Evolutionary conservation across 2,888 invertebrate genomes (phyloP).

Genomic region (Parthenolecanium corni): DNA sequence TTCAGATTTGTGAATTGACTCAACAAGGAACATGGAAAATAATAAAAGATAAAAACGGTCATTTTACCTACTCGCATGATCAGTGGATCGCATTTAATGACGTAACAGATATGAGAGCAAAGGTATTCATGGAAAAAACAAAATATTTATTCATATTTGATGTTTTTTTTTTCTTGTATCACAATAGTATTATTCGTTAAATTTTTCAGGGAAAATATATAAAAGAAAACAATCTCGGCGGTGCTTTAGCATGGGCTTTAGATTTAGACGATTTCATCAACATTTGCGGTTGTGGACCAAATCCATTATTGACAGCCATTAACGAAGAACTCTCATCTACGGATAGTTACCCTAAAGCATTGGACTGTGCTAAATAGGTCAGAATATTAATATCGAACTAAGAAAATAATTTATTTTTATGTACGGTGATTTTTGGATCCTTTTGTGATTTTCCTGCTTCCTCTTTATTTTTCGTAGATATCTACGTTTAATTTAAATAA

Average conservation of each 20-base stretch:
- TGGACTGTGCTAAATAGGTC: too few relatives aligned
- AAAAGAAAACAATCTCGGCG: slow-evolving; percentile 16
- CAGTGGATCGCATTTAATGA: slow-evolving; percentile 76
- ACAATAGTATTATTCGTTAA: too few relatives aligned
- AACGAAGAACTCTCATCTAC: slow-evolving; percentile 10
- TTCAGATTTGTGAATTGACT: slow-evolving; percentile 24
- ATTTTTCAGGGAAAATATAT: slow-evolving; percentile 20
- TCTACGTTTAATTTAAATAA: too few relatives aligned
- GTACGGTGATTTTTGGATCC: too few relatives aligned
- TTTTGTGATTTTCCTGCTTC: too few relatives aligned
- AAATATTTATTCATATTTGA: too few relatives aligned
- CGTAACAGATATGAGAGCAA: slow-evolving; percentile 49
- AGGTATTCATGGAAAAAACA: slow-evolving; percentile 47
- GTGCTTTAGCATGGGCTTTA: slow-evolving; percentile 22
- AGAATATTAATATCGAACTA: too few relatives aligned
- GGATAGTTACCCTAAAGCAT: too few relatives aligned
- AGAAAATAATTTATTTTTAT: too few relatives aligned
- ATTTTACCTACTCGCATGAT: slow-evolving; percentile 40
- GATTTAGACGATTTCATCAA: slow-evolving; percentile 26
- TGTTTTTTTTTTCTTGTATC: not conserved
- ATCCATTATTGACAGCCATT: slow-evolving; percentile 12
- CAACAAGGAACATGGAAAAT: slow-evolving; percentile 17
- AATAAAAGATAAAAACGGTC: slow-evolving; percentile 19
- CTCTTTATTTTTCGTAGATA: too few relatives aligned
- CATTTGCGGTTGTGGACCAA: slow-evolving; percentile 20